Conservation (phyloP, 2,888 invertebrate genomes). For the Pterobdella sp. region DNA sequence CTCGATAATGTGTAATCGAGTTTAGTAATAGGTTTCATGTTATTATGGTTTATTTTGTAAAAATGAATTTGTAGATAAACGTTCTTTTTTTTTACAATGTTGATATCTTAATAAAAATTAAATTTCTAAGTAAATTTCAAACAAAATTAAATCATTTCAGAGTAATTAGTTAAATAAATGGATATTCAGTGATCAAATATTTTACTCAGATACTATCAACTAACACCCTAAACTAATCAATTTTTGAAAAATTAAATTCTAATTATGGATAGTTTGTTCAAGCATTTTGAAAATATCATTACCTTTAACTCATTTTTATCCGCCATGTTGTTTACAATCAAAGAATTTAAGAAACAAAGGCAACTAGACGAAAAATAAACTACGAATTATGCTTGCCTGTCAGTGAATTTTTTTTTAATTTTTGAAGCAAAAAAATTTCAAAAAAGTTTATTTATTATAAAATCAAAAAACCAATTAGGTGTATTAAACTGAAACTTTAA, state of each 20-base stretch:
- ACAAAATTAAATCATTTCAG: not conserved
- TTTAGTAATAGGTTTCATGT: no score
- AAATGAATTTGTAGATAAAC: no score
- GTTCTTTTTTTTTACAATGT: no score
- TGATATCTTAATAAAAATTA: no score
- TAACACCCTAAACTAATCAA: not conserved
- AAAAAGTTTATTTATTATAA: not conserved
- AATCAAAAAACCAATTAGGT: not conserved
- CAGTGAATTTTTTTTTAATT: not conserved
- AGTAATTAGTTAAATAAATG: not conserved
- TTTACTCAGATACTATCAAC: no score
- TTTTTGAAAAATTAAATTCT: not conserved
- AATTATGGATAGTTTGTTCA: not conserved
- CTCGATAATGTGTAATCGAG: no score
- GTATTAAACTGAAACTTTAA: constrained; percentile 24
- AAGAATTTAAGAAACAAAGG: not conserved
- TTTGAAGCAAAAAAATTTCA: not conserved
- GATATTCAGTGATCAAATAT: not conserved
- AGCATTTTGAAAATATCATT: not conserved
- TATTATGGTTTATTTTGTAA: no score
- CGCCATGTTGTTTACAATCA: constrained; percentile 27
- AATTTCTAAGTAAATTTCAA: no score
- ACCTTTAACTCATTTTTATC: constrained; percentile 30
- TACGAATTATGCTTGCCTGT: not conserved
- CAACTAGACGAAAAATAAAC: constrained; percentile 3